Evolutionary conservation across 2,888 invertebrate species (phyloP).

Genomic region (Sericinus montela): DNA sequence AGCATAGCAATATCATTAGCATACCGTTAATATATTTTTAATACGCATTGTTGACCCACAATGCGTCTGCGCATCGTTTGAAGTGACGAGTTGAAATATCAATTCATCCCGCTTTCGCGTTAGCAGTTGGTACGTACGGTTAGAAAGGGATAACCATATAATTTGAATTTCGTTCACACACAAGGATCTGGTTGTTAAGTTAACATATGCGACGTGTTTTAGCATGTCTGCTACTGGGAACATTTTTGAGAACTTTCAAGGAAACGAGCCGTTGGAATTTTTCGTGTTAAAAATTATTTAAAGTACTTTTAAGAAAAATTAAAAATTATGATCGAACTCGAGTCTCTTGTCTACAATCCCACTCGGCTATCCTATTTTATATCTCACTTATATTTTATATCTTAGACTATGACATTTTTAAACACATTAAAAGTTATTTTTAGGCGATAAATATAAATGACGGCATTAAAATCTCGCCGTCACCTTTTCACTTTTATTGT

Average conservation of each 20-base stretch:
- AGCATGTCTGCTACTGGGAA: conserved; percentile 6
- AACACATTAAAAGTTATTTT: too few relatives aligned
- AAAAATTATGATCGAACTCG: too few relatives aligned
- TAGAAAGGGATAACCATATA: conserved; percentile 6
- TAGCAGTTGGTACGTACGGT: not conserved
- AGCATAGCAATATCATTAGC: conserved; percentile 8
- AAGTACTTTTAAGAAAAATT: not conserved
- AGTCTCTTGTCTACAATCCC: too few relatives aligned
- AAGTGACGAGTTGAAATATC: not conserved
- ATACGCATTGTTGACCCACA: conserved; percentile 49
- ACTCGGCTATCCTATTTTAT: too few relatives aligned
- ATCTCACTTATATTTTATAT: too few relatives aligned
- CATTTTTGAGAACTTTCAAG: conserved; percentile 2
- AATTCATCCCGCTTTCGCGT: conserved; percentile 1
- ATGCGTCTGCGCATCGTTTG: conserved; percentile 31
- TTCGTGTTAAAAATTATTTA: not conserved
- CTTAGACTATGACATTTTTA: too few relatives aligned
- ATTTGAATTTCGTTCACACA: not conserved
- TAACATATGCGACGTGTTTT: conserved; percentile 10
- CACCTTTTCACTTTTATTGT: too few relatives aligned
- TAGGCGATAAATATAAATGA: too few relatives aligned
- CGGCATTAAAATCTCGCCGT: too few relatives aligned
- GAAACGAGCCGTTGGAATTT: not conserved
- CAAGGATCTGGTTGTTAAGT: conserved; percentile 10
- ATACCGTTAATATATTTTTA: conserved; percentile 47